Base-by-base conservation (phyloP, 1,140 invertebrate genomes). In the Campoletis sonorensis region DNA sequence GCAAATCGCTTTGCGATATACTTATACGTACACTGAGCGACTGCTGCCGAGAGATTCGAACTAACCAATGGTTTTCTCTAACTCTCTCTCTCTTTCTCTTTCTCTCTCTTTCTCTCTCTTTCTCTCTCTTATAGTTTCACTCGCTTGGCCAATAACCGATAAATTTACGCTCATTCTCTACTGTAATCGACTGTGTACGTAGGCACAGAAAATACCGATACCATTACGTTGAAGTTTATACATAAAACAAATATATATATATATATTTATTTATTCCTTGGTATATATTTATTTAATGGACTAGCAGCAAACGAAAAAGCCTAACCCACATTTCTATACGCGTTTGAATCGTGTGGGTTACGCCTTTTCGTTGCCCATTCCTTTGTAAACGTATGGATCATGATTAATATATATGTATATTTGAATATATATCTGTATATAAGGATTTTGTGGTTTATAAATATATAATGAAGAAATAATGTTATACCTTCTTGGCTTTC, bases 91-190 rank as follows among this genome's bases (percentile, higher is more conserved):
- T 33, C 30, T 33, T 7, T 33, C 30, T 33, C 30, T 33, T 7
- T 33, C 30, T 33, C 30, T 33, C 27, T 70, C 67, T 33, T 33
- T 15, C 67, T 33, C 23, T 27, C 8, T 7, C 11, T 8, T 11
- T 45, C 40, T 11, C 11, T 45, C 40, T 45, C 40, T 45, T 15
- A 33, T 30, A 15, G 30, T 15, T 30, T 33, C 15, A 5, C 23
- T 5, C 67, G 67, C 27, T 70, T 70, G n/a, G 27, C 67, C 67
- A 70, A 33, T 70, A 77, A 79, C 64, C 54, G 40, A 79, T 64
- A 79, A 61, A 79, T 68, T 79, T 68, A 64, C 23, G 40, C 61
- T 78, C 75, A 78, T 54, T 54, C 51, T 54, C 58, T 45, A 26
- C 21, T 45, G n/a, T 30, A 61, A 40, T 45, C n/a, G 40, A 45